phyloP scores from a whole-genome alignment of 2,797 vertebrate genomes.

The Petrocephalus schoutedeni region DNA sequence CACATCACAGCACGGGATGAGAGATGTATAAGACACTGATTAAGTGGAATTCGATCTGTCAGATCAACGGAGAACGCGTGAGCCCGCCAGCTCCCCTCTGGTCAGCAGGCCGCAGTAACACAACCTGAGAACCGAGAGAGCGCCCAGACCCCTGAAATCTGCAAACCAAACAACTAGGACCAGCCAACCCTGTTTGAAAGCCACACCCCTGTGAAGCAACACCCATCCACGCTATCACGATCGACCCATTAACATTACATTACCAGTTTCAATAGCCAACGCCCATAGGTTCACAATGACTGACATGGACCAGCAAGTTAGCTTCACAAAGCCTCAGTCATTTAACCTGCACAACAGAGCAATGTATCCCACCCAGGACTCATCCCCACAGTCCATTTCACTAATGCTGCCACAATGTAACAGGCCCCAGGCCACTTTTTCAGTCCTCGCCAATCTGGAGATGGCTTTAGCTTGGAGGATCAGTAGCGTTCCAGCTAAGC shows the following conservation, averaged over 20 bases:
- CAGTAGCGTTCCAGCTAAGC: neutral
- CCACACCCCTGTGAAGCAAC: neutral
- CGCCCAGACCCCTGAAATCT: neutral
- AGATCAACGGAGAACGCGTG: neutral
- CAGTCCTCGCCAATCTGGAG: neutral
- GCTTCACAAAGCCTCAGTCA: neutral
- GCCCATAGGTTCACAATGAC: neutral
- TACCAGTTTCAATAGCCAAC: neutral
- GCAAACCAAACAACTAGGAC: neutral
- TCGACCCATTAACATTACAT: neutral
- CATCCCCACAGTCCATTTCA: neutral
- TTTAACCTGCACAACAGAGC: neutral
- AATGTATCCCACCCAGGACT: neutral
- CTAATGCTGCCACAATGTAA: neutral
- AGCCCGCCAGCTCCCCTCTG: neutral
- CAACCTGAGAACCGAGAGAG: neutral
- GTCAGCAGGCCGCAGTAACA: neutral
- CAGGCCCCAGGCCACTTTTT: neutral
- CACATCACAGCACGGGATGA: neutral
- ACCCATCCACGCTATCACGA: neutral
- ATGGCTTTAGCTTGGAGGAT: neutral
- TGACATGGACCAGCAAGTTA: conserved; percentile 2
- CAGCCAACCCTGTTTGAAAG: neutral
- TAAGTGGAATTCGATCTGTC: neutral
- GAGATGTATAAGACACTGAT: neutral